phyloP scores from a whole-genome alignment of 2,797 vertebrate genomes.

The Saxicola maurus region DNA sequence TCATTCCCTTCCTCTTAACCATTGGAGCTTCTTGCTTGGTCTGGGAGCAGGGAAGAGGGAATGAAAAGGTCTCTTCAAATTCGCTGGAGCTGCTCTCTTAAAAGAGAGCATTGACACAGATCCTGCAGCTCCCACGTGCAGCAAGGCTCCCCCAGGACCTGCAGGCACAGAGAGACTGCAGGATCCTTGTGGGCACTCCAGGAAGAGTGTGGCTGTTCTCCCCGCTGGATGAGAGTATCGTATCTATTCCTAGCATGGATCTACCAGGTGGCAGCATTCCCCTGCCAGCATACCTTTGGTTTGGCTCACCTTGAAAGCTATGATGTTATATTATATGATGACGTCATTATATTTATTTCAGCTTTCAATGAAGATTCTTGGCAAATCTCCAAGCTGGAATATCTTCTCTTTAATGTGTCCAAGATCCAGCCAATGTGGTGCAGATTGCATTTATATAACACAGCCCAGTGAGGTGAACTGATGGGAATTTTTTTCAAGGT shows the following conservation, averaged over 20 bases:
- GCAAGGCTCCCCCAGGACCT: neutral
- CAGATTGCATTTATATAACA: conserved; percentile 9
- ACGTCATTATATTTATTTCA: conserved; percentile 58
- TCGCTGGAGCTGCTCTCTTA: conserved; percentile 25
- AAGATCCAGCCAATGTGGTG: conserved; percentile 9
- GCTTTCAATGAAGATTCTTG: conserved; percentile 32
- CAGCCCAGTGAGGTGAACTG: neutral
- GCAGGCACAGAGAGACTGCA: neutral
- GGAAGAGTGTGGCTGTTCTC: conserved; percentile 8
- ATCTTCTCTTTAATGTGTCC: conserved; percentile 40
- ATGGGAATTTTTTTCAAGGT: neutral
- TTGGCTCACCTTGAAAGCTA: conserved; percentile 57
- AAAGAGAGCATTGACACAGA: conserved; percentile 54
- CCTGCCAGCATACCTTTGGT: conserved; percentile 59
- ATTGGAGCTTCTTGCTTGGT: conserved; percentile 36
- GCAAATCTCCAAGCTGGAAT: conserved; percentile 16
- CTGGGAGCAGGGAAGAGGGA: conserved; percentile 11
- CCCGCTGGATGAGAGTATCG: neutral
- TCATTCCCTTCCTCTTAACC: conserved; percentile 38
- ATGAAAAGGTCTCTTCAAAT: conserved; percentile 60
- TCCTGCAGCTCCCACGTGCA: neutral
- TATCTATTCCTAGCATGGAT: conserved; percentile 47
- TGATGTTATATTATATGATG: conserved; percentile 57
- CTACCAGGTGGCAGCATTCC: conserved; percentile 48
- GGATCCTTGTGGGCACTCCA: conserved; percentile 31